These are phyloP conservation scores for Periphyllus acericola DNA, from an alignment of 2,888 invertebrate species.

Conservation along the genomic window DNA sequence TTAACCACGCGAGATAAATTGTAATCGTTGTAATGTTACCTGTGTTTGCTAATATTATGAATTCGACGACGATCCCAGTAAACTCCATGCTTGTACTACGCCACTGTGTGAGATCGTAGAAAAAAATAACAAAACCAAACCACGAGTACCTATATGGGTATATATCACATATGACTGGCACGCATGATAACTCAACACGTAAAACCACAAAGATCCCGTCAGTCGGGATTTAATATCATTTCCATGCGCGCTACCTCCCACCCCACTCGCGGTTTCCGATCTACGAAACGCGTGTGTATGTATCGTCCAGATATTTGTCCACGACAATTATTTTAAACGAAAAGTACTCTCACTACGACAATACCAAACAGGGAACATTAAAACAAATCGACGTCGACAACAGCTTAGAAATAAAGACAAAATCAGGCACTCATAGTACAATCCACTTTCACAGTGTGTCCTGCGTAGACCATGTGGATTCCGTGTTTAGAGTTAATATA, in stretches of 20 bases:
- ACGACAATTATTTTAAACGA: not conserved
- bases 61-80: not conserved
- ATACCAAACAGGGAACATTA: not conserved
- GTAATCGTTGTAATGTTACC: not conserved
- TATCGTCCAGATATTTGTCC: not conserved
- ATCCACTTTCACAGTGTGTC: too few species aligned
- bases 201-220: conserved; percentile 54
- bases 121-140: not conserved
- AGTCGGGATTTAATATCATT: conserved; percentile 50
- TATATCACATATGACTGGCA: conserved; percentile 16
- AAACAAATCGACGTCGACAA: not conserved
- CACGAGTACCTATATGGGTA: conserved; percentile 15
- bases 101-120: not conserved
- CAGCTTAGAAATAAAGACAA: too few species aligned
- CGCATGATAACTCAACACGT: conserved; percentile 26
- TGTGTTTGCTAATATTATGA: not conserved
- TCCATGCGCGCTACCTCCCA: conserved; percentile 23
- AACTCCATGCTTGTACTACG: not conserved
- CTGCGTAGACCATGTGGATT: too few species aligned
- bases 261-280: not conserved
- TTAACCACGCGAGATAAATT: too few species aligned
- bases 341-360: not conserved
- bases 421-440: too few species aligned
- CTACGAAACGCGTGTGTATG: not conserved
- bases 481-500: too few species aligned